Evolutionary conservation across 2,797 vertebrate genomes (phyloP), one percentile per base, ranked within the genome.

Genomic region (Chelidonichthys spinosus): DNA sequence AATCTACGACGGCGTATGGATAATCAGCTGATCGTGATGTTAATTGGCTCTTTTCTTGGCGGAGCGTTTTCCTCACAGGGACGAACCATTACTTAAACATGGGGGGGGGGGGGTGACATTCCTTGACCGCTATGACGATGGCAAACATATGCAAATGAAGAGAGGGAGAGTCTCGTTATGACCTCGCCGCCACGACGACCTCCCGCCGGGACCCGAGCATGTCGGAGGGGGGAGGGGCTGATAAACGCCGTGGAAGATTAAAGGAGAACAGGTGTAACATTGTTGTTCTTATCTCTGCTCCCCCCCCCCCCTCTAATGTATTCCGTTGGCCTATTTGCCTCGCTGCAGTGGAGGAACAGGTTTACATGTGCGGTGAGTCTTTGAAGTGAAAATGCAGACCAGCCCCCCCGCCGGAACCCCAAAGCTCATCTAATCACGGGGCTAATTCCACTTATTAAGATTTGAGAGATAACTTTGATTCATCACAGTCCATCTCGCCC

Each of bases 361-460:
- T 88, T 89, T 82, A 69, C 87, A 84, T 62, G 76, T 78, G 84
- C 72, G 75, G 78, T 25, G 74, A 85, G 81, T 85, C 88, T 92
- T 92, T 91, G 87, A 92, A 90, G 91, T 87, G 76, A 88, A 87
- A 84, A 81, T 72, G 76, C 84, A 10, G 66, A 76, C 74, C 74
- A 11, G 82, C 86, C 85, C 87, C 85, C 80, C 87, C 5, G 66
- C 87, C 73, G 84, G 73, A 85, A 86, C 89, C 25, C 25, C 89
- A 85, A 74, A 87, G 89, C 89, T 92, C 86, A 85, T 92, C 92
- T 93, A 92, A 94, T 93, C 92, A 91, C 25, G 86, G 64, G 83
- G 85, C 91, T 93, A 93, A 94, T 93, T 94, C 92, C 88, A 89
- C 76, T 94, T 92, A 92, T 92, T 92, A 93, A 93, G 93, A 94